A percentile compares a stretch with the other conserved stretches of the same genome.
Conservation (phyloP, 2,888 invertebrate species). For the Conistra vaccinii region DNA sequence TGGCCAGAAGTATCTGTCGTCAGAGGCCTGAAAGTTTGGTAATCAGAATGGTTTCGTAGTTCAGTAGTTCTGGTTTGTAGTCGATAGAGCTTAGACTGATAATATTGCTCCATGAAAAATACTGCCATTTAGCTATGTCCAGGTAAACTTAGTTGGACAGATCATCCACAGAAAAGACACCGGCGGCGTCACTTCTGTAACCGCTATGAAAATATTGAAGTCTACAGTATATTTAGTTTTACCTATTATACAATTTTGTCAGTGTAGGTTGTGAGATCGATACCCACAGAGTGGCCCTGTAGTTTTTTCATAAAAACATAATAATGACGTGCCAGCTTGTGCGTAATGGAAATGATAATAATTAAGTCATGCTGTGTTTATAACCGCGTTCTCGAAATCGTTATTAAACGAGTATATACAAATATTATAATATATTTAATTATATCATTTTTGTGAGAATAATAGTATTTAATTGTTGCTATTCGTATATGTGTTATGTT, state of each 20-base stretch:
- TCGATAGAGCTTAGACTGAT: neutral
- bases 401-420: no score
- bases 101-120: neutral
- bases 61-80: neutral
- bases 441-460: no score
- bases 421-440: no score
- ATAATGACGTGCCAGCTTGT: neutral
- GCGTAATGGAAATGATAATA: slow-evolving; percentile 10
- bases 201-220: neutral
- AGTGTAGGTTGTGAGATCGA: neutral
- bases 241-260: neutral
- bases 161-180: slow-evolving; percentile 6
- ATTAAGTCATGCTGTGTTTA: neutral
- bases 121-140: neutral
- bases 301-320: neutral
- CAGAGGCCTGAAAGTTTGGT: neutral
- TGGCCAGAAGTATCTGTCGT: neutral
- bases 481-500: no score
- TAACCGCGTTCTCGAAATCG: no score
- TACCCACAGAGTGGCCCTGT: neutral
- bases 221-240: neutral
- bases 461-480: no score
- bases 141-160: neutral
- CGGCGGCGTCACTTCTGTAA: neutral
- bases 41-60: neutral